Evolutionary conservation across 2,113 vertebrate genomes (phyloP).

Genomic region (Eubucco bourcierii): DNA sequence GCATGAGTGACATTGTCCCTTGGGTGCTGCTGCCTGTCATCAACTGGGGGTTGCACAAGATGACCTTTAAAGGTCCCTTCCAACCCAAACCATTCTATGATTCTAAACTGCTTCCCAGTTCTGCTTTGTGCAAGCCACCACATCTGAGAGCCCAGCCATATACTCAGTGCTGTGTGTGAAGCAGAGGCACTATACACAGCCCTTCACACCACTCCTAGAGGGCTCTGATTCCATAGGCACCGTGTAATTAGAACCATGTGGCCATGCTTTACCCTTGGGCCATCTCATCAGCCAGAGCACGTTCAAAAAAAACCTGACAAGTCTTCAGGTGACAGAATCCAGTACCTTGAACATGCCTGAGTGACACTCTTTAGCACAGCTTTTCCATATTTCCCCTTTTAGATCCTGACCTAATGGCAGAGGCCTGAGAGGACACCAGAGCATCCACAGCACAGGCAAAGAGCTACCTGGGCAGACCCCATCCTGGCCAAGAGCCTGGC

Average conservation of each 20-base stretch:
- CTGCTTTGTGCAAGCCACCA: neutral
- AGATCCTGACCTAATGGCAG: neutral
- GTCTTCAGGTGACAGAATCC: neutral
- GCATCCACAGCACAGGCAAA: neutral
- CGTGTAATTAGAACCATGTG: neutral
- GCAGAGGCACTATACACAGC: neutral
- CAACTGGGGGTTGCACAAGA: too few species aligned
- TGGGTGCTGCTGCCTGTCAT: neutral
- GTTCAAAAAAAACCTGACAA: neutral
- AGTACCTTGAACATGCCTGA: too few species aligned
- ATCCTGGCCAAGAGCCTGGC: neutral
- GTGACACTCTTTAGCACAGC: neutral
- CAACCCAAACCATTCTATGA: too few species aligned
- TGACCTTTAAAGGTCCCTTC: too few species aligned
- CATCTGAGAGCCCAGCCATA: neutral
- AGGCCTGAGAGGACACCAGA: neutral
- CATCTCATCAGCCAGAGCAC: neutral
- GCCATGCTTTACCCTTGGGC: neutral
- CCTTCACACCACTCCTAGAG: neutral
- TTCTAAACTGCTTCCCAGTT: neutral
- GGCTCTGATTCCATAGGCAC: neutral
- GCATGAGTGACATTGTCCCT: neutral
- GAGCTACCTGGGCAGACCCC: neutral
- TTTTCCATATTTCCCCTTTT: neutral
- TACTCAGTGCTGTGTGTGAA: neutral